phyloP scores from a whole-genome alignment of 2,888 invertebrate species.

The Lymantria monacha region DNA sequence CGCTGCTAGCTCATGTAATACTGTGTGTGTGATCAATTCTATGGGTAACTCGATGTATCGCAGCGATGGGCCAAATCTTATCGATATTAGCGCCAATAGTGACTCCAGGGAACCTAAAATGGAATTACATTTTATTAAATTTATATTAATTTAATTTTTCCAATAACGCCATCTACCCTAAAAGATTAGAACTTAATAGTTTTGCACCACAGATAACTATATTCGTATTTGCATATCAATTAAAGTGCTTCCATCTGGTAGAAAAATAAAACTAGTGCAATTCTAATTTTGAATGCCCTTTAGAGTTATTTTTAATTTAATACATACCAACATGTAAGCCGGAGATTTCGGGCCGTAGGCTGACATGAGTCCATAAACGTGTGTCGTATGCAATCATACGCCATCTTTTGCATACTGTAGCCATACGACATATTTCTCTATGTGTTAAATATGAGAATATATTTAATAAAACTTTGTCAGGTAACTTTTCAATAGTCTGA shows the following conservation, averaged over 20 bases:
- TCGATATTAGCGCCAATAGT: constrained; percentile 92
- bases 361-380: constrained; percentile 96
- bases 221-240: constrained; percentile 11
- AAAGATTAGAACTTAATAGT: not conserved
- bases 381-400: constrained; percentile 97
- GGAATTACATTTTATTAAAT: not conserved
- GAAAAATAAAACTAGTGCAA: constrained; percentile 5
- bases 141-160: not conserved
- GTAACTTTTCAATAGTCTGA: constrained; percentile 97
- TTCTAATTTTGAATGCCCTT: constrained; percentile 12
- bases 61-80: constrained; percentile 93
- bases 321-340: constrained; percentile 91
- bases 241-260: constrained; percentile 17
- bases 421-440: constrained; percentile 96
- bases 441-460: constrained; percentile 97
- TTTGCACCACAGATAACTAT: constrained; percentile 1
- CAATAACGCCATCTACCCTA: constrained; percentile 18
- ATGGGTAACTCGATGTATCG: constrained; percentile 96
- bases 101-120: constrained; percentile 90
- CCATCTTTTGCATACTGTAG: constrained; percentile 98
- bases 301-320: constrained; percentile 13
- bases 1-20: constrained; percentile 97
- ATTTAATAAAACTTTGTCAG: constrained; percentile 96
- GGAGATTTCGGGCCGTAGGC: constrained; percentile 97
- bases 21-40: constrained; percentile 97